Evolutionary conservation across 2,113 vertebrate species (phyloP).

Genomic region (Ochotona curzoniae): DNA sequence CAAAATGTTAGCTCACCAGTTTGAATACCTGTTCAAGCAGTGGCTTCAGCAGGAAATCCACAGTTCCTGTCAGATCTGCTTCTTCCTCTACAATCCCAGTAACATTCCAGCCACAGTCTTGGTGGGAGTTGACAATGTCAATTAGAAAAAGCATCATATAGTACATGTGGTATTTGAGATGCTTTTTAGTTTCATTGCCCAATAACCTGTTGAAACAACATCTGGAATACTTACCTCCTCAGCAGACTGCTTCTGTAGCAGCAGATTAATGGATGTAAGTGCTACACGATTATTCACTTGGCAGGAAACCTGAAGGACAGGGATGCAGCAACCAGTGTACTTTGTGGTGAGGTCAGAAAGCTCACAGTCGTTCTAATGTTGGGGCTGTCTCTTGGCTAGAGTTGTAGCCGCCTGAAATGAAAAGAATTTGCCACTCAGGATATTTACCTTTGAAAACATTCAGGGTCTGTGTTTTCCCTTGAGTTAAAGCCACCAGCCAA

Average conservation of each 20-base stretch:
- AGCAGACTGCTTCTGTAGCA: not conserved
- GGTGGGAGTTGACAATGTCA: not conserved
- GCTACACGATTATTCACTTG: not conserved
- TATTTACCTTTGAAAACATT: not conserved
- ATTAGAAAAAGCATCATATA: not conserved
- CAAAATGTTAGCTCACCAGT: not conserved
- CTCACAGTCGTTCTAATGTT: not conserved
- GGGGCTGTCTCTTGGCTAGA: not conserved
- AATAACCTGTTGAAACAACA: not conserved
- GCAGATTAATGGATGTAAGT: slow-evolving; percentile 36
- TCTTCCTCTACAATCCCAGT: not conserved
- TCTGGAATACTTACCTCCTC: not conserved
- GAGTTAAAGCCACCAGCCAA: not conserved
- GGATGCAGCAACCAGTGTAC: not conserved
- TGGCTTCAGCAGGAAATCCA: not conserved
- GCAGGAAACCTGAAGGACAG: not conserved
- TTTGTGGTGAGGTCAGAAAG: not conserved
- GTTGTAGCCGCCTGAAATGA: not conserved
- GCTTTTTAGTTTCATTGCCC: slow-evolving; percentile 27
- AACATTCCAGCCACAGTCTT: not conserved
- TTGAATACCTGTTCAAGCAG: not conserved
- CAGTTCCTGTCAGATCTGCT: not conserved
- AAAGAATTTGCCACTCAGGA: not conserved
- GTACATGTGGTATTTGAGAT: not conserved
- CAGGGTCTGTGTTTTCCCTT: not conserved